Evolutionary conservation across 2,888 invertebrate genomes (phyloP), one percentile per base, ranked within the genome.

Genomic region (Trimorus sp.): DNA sequence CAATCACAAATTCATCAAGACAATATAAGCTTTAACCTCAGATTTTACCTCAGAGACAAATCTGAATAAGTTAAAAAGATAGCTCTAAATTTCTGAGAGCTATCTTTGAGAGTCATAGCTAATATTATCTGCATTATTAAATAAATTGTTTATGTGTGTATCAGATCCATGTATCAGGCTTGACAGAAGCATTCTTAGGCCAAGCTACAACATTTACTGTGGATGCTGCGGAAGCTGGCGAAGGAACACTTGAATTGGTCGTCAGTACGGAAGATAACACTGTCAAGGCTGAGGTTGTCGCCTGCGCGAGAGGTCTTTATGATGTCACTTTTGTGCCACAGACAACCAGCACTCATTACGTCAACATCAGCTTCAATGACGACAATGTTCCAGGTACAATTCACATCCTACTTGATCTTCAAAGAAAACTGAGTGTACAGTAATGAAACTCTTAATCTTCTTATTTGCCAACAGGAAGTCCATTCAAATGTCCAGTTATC

Each of bases 291-390:
- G 94, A 97, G 93, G 97, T 97, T 15, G 96, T 96, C 0, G 98
- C 98, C 5, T 96, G 97, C 86, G 97, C 98, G 2, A 94, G 98
- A 37, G 98, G 98, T 0, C 93, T 98, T 0, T 98, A 98, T 89
- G 97, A 98, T 89, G 98, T 98, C 1, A 98, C 98, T 0, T 98
- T 98, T 90, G 94, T 98, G 26, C 98, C 98, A 0, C 96, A 97
- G 89, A 96, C 96, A n/a, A 94, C 96, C 40, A 96, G 96, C 86
- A 94, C 97, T 7, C 98, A 98, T 91, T 97, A 96, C 87, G 97
- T 98, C 12, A 98, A 97, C 81, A 98, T 98, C 83, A 97, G 97
- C 0, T 98, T 98, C 92, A 98, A 98, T 89, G 98, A 98, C 88
- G 97, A 97, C 88, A 94, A 97, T 38, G 97, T 98, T 1, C 96